A percentile compares a stretch with the other conserved stretches of the same genome.
Conservation (phyloP, 1,140 invertebrate genomes). For the Dolichoris vasculosae region DNA sequence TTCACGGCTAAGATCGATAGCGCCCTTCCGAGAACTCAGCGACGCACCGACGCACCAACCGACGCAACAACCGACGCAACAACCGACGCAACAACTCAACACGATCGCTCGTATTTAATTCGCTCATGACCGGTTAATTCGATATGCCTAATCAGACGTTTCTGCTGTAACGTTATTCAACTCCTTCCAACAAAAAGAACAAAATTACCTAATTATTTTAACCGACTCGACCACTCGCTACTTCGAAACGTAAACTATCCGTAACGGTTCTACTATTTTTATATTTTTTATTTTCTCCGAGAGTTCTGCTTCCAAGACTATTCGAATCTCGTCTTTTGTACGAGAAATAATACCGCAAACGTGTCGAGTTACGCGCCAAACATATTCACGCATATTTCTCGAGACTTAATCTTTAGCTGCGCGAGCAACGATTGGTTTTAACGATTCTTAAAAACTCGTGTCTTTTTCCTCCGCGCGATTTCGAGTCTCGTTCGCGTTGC, state of each 20-base stretch:
- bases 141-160: neutral
- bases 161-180: constrained; percentile 8
- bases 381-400: too few relatives aligned
- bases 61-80: too few relatives aligned
- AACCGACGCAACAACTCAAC: too few relatives aligned
- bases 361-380: too few relatives aligned
- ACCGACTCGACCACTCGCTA: neutral
- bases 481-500: too few relatives aligned
- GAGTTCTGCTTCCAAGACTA: neutral
- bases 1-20: neutral
- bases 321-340: neutral
- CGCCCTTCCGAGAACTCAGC: neutral
- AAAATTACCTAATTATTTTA: neutral
- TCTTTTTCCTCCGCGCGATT: too few relatives aligned
- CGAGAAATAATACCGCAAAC: too few relatives aligned
- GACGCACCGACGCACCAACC: neutral
- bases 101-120: constrained; percentile 29
- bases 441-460: too few relatives aligned
- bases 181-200: neutral
- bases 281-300: neutral
- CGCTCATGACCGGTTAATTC: neutral
- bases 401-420: too few relatives aligned
- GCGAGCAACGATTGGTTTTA: too few relatives aligned
- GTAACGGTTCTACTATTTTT: neutral
- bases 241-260: neutral